Evolutionary conservation across 2,888 invertebrate species (phyloP), one percentile per base, ranked within the genome.

Genomic region (Rhamnusium bicolor): DNA sequence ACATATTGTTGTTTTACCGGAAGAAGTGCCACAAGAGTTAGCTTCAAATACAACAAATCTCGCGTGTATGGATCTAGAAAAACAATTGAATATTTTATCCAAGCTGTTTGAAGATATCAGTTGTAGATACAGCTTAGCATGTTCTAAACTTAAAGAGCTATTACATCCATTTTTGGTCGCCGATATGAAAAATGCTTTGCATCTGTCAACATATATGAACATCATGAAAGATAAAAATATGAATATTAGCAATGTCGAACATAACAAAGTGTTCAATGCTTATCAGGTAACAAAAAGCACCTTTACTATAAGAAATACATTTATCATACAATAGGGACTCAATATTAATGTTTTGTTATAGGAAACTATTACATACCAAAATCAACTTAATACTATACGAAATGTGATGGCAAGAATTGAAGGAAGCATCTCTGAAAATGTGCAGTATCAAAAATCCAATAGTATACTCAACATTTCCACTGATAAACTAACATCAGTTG

Each of bases 301-400:
- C 24, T 40, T 51, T 18, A 49, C n/a, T 46, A 46, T 10, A 46
- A 46, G 46, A 46, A n/a, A n/a, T n/a, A n/a, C n/a, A 14, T 18
- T 49, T 49, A 16, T 49, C 49, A 1, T 19, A 51, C 16, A 12
- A 19, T 18, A 19, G 2, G 1, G 10, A 19, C 6, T n/a, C 16
- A 8, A 16, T 2, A 16, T 16, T 10, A n/a, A 1, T 47, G n/a
- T 61, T 46, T 47, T 21, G 65, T 85, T 85, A 82, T 87, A 94
- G 91, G 96, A 97, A 88, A 96, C 97, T 84, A 92, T 96, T 81
- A 94, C 94, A 80, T 91, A 97, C 61, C 98, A 98, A 88, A 94
- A 95, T 78, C 97, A 98, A 87, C 88, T 97, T 69, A 98, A 97
- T 87, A 92, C 95, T 0, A 94, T 97, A 47, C 91, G 92, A 65